Conservation (phyloP, 2,797 vertebrate species). For the Psittacula echo region DNA sequence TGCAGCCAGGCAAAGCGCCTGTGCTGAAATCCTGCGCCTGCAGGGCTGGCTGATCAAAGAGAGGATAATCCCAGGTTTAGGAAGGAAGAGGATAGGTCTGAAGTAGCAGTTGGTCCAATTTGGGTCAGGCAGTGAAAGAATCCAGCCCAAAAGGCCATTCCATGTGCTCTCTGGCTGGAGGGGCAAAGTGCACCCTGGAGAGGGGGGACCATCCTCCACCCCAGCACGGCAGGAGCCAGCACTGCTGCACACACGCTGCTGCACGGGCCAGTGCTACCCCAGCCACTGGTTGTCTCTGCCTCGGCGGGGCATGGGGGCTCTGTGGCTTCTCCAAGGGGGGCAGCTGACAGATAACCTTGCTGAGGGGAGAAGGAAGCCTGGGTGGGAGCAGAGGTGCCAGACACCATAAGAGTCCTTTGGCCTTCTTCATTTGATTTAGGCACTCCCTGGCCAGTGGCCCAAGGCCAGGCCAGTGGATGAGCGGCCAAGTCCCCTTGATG, state of each 20-base stretch:
- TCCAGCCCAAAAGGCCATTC: conserved; percentile 23
- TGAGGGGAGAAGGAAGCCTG: background rate
- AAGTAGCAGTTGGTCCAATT: conserved; percentile 66
- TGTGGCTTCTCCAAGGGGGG: background rate
- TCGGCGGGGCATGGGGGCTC: background rate
- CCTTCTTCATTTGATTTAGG: background rate
- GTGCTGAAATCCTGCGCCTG: conserved; percentile 65
- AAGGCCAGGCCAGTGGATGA: background rate
- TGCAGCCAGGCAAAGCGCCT: conserved; percentile 50
- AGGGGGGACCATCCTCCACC: background rate
- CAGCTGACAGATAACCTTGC: background rate
- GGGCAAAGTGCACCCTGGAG: accelerated
- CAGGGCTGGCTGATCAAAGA: conserved; percentile 63
- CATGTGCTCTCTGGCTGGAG: background rate
- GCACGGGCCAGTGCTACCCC: background rate
- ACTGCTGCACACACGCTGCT: background rate
- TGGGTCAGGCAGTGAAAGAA: conserved; percentile 62
- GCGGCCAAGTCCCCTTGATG: background rate
- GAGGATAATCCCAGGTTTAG: conserved; percentile 66
- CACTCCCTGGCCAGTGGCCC: background rate
- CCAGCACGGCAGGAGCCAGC: background rate
- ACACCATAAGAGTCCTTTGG: background rate
- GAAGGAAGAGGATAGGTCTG: conserved; percentile 61
- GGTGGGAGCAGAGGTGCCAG: background rate
- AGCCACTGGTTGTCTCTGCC: background rate